Evolutionary conservation across 2,113 vertebrate species (phyloP).

Genomic region (Erinaceus europaeus): DNA sequence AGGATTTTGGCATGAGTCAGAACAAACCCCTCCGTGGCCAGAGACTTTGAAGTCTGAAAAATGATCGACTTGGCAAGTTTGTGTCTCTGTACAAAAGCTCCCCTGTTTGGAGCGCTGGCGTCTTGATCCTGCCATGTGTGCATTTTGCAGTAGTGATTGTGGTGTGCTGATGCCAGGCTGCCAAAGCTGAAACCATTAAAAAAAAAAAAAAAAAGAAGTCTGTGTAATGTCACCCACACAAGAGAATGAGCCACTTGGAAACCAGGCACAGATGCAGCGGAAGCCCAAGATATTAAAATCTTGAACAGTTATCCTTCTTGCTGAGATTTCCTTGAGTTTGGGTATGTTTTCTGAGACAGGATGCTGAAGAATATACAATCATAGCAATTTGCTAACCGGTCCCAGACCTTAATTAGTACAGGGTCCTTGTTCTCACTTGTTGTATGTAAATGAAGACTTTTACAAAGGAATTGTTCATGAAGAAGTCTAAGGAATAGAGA

Average conservation of each 20-base stretch:
- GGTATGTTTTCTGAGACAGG: conserved; percentile 50
- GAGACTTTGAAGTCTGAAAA: neutral
- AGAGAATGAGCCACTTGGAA: conserved; percentile 42
- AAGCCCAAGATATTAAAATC: conserved; percentile 59
- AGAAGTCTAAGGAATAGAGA: neutral
- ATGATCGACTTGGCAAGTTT: neutral
- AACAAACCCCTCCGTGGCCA: neutral
- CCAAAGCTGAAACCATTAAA: conserved; percentile 15
- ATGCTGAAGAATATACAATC: conserved; percentile 52
- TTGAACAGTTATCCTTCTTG: conserved; percentile 25
- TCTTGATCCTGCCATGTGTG: neutral
- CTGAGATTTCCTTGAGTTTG: conserved; percentile 17
- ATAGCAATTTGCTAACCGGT: conserved; percentile 58
- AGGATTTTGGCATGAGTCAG: neutral
- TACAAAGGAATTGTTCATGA: conserved; percentile 56
- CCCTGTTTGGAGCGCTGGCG: neutral
- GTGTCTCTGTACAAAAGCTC: neutral
- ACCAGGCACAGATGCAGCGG: conserved; percentile 52
- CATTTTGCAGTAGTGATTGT: neutral
- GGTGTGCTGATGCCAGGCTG: neutral
- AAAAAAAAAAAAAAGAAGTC: conserved; percentile 55
- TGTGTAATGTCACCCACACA: conserved; percentile 42
- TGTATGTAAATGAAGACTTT: conserved; percentile 70
- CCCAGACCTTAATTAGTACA: conserved; percentile 62
- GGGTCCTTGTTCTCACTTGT: conserved; percentile 44